Percentiles rank a stretch among this genome's conserved stretches.
These are phyloP conservation scores for Nephrotoma appendiculata DNA, from an alignment of 2,888 invertebrate genomes.

Conservation along the genomic window DNA sequence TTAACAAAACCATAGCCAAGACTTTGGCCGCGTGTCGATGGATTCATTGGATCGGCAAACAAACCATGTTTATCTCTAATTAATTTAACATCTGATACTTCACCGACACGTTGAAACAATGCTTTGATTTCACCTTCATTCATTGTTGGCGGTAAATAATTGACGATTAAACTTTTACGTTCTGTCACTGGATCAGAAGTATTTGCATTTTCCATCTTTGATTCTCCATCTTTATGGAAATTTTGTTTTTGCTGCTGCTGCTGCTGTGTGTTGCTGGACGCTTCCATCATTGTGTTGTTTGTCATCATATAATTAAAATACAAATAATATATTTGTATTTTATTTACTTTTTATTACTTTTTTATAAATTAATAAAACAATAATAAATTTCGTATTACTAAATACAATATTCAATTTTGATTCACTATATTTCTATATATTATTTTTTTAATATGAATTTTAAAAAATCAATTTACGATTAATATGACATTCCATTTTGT, in stretches of 20 bases:
- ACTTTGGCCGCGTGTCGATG: conserved; percentile 75
- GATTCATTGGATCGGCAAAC: conserved; percentile 50
- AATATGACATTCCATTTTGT: neutral
- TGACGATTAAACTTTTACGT: conserved; percentile 97
- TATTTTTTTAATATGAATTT: neutral
- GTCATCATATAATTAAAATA: conserved; percentile 1
- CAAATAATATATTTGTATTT: neutral
- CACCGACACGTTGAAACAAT: conserved; percentile 95
- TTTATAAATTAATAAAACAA: neutral
- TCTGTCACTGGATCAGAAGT: neutral
- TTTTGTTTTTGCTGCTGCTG: conserved; percentile 1
- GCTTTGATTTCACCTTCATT: conserved; percentile 98
- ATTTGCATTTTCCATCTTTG: neutral
- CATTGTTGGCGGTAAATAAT: conserved; percentile 99
- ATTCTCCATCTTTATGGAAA: neutral
- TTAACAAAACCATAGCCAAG: conserved; percentile 99
- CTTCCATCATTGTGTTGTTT: conserved; percentile 2
- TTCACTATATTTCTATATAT: neutral
- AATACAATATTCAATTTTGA: neutral
- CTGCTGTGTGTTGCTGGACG: neutral
- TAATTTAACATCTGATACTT: conserved; percentile 98
- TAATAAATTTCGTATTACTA: neutral
- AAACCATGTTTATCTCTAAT: conserved; percentile 92
- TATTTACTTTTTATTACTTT: neutral
- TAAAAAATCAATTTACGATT: neutral